These are phyloP conservation scores for Grapholita molesta DNA, from an alignment of 1,140 invertebrate species.

Conservation along the genomic window DNA sequence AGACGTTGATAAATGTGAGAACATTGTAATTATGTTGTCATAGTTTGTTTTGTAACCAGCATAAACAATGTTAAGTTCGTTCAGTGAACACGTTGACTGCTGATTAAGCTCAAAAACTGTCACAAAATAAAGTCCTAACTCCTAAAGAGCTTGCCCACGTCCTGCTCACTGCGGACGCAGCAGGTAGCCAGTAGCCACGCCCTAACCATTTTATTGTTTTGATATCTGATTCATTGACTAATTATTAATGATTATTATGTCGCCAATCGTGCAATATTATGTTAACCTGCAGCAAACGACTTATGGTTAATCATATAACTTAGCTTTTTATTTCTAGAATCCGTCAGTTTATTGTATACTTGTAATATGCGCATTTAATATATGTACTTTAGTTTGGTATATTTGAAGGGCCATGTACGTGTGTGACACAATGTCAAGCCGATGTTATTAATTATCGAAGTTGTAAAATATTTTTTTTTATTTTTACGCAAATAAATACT, in stretches of 20 bases:
- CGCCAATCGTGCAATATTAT: neutral
- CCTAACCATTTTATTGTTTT: neutral
- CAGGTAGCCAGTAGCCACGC: neutral
- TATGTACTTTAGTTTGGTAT: neutral
- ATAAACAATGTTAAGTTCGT: too few species aligned
- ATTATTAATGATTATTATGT: neutral
- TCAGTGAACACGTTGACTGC: too few species aligned
- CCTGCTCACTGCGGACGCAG: neutral
- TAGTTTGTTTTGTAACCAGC: too few species aligned
- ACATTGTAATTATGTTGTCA: too few species aligned
- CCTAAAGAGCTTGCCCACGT: neutral
- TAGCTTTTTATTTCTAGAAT: neutral
- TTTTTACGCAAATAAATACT: slow-evolving; percentile 59
- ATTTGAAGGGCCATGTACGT: neutral
- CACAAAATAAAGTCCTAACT: neutral
- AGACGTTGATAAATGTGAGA: neutral
- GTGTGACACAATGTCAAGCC: neutral
- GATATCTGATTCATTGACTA: neutral
- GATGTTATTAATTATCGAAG: slow-evolving; percentile 15
- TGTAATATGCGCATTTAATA: neutral
- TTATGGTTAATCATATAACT: neutral
- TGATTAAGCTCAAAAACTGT: neutral
- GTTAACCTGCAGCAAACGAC: neutral
- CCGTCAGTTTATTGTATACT: too few species aligned
- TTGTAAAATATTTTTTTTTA: slow-evolving; percentile 58